phyloP scores from a whole-genome alignment of 2,113 vertebrate genomes.

The Zingel zingel region DNA sequence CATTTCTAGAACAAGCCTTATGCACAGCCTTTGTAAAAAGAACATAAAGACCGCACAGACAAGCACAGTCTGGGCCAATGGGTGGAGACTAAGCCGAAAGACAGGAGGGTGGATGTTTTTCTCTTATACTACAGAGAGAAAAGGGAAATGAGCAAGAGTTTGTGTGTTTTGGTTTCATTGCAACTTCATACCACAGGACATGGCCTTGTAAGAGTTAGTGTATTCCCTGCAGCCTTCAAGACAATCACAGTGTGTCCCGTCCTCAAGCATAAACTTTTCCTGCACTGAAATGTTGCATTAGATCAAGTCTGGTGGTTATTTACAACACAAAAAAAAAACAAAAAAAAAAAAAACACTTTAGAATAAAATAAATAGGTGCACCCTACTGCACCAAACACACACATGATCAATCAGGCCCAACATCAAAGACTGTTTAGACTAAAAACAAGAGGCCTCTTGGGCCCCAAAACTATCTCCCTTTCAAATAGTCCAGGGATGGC shows the following conservation, averaged over 20 bases:
- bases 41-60: slow-evolving; percentile 73
- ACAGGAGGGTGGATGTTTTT: slow-evolving; percentile 31
- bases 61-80: slow-evolving; percentile 47
- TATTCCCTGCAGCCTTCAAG: slow-evolving; percentile 27
- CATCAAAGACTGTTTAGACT: background rate
- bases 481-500: slow-evolving; percentile 43
- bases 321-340: too few species aligned
- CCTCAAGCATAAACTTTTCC: background rate
- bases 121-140: slow-evolving; percentile 35
- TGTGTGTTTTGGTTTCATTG: slow-evolving; percentile 42
- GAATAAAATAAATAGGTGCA: background rate
- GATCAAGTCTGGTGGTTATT: background rate
- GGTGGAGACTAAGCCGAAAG: slow-evolving; percentile 53
- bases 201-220: slow-evolving; percentile 46
- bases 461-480: slow-evolving; percentile 18
- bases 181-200: slow-evolving; percentile 23
- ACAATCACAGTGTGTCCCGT: background rate
- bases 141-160: slow-evolving; percentile 32
- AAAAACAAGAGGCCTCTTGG: slow-evolving; percentile 24
- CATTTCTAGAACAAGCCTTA: slow-evolving; percentile 72
- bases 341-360: too few species aligned
- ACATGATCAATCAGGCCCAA: background rate
- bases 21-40: slow-evolving; percentile 69
- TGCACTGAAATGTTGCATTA: background rate
- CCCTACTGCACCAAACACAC: background rate